Base-by-base conservation (phyloP, 2,797 vertebrate species). In the Serranus cabrilla region DNA sequence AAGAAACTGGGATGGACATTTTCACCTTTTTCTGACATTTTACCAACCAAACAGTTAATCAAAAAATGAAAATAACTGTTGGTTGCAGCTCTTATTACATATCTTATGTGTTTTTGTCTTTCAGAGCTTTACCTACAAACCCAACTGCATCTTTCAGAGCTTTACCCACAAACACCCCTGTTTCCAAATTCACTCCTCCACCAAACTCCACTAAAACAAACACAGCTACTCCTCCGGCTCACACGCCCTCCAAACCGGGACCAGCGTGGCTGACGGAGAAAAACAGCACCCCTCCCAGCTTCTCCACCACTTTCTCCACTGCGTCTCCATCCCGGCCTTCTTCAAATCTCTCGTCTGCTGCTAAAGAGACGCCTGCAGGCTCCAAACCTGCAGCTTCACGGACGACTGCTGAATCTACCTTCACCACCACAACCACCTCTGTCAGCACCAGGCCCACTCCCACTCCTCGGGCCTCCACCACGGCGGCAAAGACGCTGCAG, bases 401-500 rank as follows among this genome's bases (percentile, higher is more conserved):
- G 61, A 55, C 70, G 1, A 31, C 74, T 1, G 6, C 0, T 25
- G 49, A 66, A 16, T 23, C 81, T 0, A 67, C 68, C 37, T 10
- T 50, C 18, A 58, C 20, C 16, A 71, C 64, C 16, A 71, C 64
- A 11, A 40, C 67, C 42, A 13, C 73, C 2, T 21, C 71, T 2
- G 0, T 46, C 65, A 50, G 1, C 50, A 54, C 62, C 62, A 63
- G 25, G 13, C 87, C 71, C 40, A 74, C 63, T 11, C 69, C 85
- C 1, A 81, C 91, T 21, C 87, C 77, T 63, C 86, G 65, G 11
- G 69, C 83, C 39, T 88, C 89, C 23, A 49, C 55, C 67, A 74
- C 75, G 0, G 90, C 85, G 27, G 73, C 92, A 23, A 96, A 94
- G 81, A 96, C 92, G 0, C 92, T 93, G 82, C 94, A 97, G 72